Percentiles rank a stretch among this genome's conserved stretches.
phyloP scores from a whole-genome alignment of 2,113 vertebrate species.

The Rhea americana region DNA sequence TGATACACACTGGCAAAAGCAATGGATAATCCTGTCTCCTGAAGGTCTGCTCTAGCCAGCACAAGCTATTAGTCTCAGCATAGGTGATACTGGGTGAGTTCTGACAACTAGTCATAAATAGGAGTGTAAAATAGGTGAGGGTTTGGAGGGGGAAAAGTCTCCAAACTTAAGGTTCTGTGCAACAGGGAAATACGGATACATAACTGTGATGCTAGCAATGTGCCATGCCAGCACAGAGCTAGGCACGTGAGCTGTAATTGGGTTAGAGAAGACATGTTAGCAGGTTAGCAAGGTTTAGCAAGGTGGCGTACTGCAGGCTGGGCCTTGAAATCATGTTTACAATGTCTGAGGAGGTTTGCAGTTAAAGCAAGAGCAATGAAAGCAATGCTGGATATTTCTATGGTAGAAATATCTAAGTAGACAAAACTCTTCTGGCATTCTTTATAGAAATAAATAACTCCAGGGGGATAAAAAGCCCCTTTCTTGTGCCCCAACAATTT shows the following conservation, averaged over 20 bases:
- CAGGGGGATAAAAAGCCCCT: background rate
- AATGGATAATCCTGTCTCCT: background rate
- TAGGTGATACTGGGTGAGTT: background rate
- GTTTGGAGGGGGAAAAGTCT: background rate
- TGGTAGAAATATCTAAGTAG: background rate
- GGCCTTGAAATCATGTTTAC: background rate
- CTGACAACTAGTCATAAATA: background rate
- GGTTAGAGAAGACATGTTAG: background rate
- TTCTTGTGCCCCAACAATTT: background rate
- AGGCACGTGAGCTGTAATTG: background rate
- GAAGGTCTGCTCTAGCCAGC: background rate
- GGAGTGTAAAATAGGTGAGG: background rate
- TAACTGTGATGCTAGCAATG: background rate
- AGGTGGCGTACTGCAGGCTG: background rate
- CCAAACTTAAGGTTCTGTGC: background rate
- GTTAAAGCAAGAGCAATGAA: background rate
- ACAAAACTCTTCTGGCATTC: background rate
- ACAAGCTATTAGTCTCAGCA: background rate
- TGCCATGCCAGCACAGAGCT: background rate
- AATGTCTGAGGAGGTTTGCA: background rate
- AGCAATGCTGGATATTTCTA: constrained; percentile 15
- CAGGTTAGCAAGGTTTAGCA: too few species aligned
- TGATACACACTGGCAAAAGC: background rate
- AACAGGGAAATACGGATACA: background rate
- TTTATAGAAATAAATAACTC: background rate